These are phyloP conservation scores for Nyleta sp. DNA, from an alignment of 2,888 invertebrate species.

Conservation along the genomic window DNA sequence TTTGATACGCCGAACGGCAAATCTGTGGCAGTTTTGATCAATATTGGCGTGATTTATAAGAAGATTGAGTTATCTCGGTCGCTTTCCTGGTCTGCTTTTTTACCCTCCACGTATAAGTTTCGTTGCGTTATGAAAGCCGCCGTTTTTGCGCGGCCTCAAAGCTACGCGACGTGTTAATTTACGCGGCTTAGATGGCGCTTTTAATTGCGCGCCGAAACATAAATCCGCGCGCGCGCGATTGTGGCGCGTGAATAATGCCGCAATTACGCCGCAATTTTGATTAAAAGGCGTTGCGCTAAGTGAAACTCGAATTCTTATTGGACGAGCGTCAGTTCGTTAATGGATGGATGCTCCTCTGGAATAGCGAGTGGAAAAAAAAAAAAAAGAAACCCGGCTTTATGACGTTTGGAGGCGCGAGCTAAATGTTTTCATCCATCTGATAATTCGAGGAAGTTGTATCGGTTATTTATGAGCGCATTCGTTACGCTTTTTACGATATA, in stretches of 20 bases:
- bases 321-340: constrained; percentile 10
- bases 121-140: constrained; percentile 18
- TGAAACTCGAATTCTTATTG: constrained; percentile 38
- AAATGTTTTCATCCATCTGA: constrained; percentile 39
- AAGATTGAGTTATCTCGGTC: constrained; percentile 69
- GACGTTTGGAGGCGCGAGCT: constrained; percentile 21
- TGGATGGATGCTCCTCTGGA: constrained; percentile 10
- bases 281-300: constrained; percentile 36
- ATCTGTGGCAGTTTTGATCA: constrained; percentile 54
- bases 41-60: constrained; percentile 69
- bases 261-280: constrained; percentile 38
- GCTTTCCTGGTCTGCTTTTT: background rate
- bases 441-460: constrained; percentile 20
- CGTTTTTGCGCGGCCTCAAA: constrained; percentile 1
- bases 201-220: constrained; percentile 35
- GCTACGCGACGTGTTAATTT: constrained; percentile 28
- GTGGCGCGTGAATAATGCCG: constrained; percentile 34
- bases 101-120: constrained; percentile 18
- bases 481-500: constrained; percentile 13
- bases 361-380: constrained; percentile 1
- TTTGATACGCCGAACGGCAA: constrained; percentile 57
- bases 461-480: constrained; percentile 24
- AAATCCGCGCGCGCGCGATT: constrained; percentile 23
- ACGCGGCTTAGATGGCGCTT: constrained; percentile 31
- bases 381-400: constrained; percentile 1